Evolutionary conservation across 2,113 vertebrate species (phyloP), one percentile per base, ranked within the genome.

Genomic region (Sylvietta virens): DNA sequence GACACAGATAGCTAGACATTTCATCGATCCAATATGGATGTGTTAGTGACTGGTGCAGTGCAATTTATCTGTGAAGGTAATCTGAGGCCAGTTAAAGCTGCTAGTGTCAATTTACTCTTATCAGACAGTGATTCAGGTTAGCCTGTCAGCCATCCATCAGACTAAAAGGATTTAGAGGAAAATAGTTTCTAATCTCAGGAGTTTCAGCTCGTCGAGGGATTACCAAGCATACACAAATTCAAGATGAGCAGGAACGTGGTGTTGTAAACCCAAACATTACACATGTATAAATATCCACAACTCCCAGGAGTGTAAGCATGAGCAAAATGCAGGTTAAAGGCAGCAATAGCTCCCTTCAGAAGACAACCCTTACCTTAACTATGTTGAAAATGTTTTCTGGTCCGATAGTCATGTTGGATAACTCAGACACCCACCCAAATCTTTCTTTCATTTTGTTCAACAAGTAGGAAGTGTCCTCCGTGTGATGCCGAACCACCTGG

Each of bases 381-480:
- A 99, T 94, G 42, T 81, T 98, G 97, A 99, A 99, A 97, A 98
- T 84, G 62, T 96, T 98, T 73, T 98, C 96, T 6, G 96, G 90
- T 62, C 74, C 96, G 1, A 65, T 89, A 10, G 81, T 66, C 91
- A 71, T 95, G 81, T 98, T 97, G 76, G 95, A 98, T 67, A 98
- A 94, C 80, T 98, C 98, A 18, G 98, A 97, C 95, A 99, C 99
- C 99, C 99, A 99, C 81, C 98, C 98, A 88, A 98, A 99, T 27
- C 98, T 96, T 16, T 98, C 88, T 7, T 98, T 98, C 98, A 99
- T 99, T 97, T 97, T 97, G 92, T 96, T 97, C 86, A 99, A 91
- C 97, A 99, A 97, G 94, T 90, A 95, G 17, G 97, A 82, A 1
- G 98, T 99, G 61, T 99, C 98, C n/a, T 98, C 98, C 2, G 98